These are phyloP conservation scores for Macrotus californicus DNA, from an alignment of 2,113 vertebrate species.

Conservation along the genomic window DNA sequence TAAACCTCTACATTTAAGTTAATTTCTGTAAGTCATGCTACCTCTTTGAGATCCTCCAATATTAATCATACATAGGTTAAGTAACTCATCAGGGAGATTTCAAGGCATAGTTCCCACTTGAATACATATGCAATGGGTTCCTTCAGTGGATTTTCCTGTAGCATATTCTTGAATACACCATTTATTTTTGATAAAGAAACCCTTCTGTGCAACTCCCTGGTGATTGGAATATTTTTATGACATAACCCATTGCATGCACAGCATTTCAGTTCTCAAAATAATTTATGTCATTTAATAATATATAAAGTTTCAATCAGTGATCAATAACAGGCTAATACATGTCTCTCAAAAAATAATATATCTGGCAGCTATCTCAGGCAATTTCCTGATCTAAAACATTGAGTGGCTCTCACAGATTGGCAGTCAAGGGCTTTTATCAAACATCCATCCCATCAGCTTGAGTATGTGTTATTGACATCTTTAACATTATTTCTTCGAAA, in stretches of 20 bases:
- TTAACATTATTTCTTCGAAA: not conserved
- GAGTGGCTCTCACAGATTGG: not conserved
- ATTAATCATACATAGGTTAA: not conserved
- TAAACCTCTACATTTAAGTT: not conserved
- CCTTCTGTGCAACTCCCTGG: not conserved
- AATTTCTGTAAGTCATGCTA: not conserved
- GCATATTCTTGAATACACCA: not conserved
- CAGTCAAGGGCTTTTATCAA: not conserved
- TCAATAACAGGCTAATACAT: constrained; percentile 13
- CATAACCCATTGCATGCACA: not conserved
- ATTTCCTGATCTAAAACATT: constrained; percentile 9
- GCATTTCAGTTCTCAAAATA: not conserved
- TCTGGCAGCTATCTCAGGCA: not conserved
- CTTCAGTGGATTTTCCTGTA: not conserved
- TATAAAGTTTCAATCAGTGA: not conserved
- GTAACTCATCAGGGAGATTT: not conserved
- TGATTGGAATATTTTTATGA: not conserved
- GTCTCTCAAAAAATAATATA: not conserved
- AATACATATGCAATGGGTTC: not conserved
- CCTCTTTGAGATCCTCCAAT: not conserved
- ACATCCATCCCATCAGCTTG: not conserved
- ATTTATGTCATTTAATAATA: constrained; percentile 17
- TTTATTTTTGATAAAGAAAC: not conserved
- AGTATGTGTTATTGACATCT: not conserved
- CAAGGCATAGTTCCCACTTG: not conserved